Evolutionary conservation across 2,888 invertebrate species (phyloP), one percentile per base, ranked within the genome.

Genomic region (Neuroscelio doddi): DNA sequence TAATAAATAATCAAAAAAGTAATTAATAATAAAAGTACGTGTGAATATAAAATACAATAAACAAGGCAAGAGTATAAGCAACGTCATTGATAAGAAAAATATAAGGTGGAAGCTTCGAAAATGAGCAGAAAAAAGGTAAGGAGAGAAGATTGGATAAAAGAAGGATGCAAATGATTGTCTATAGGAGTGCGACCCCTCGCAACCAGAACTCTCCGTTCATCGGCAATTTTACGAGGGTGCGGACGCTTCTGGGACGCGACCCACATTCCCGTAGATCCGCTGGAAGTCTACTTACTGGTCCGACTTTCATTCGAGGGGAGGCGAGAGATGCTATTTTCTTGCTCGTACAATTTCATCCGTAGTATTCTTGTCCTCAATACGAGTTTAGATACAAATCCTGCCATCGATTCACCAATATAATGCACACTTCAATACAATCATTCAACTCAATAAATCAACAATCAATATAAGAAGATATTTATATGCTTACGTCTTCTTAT

Each of bases 201-300:
- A 46, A 55, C 39, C 49, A 7, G 52, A n/a, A n/a, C n/a, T n/a
- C 58, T 62, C 66, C 70, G 63, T 73, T 69, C 68, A 71, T 73
- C 69, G 71, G 69, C 67, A 61, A 70, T 71, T 71, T 71, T 68
- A 71, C 59, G 73, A 70, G 71, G 69, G 71, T 69, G 69, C 69
- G 64, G 68, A 68, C 67, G 70, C 70, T 71, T 71, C 70, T 69
- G 69, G 73, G 69, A 64, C 68, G 68, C 70, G 71, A 73, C 71
- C 70, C 64, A 70, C 69, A 71, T 69, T 70, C 66, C 56, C 59
- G 66, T 63, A 68, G 69, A 70, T 67, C 66, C 70, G 53, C 69
- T 53, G 63, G 61, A 50, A 64, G 49, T 36, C 52, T 21, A 42
- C 53, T 62, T 57, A 30, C 44, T 46, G 49, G 56, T 55, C 44